These are phyloP conservation scores for Allacma fusca DNA, from an alignment of 2,888 invertebrate species.

Conservation along the genomic window DNA sequence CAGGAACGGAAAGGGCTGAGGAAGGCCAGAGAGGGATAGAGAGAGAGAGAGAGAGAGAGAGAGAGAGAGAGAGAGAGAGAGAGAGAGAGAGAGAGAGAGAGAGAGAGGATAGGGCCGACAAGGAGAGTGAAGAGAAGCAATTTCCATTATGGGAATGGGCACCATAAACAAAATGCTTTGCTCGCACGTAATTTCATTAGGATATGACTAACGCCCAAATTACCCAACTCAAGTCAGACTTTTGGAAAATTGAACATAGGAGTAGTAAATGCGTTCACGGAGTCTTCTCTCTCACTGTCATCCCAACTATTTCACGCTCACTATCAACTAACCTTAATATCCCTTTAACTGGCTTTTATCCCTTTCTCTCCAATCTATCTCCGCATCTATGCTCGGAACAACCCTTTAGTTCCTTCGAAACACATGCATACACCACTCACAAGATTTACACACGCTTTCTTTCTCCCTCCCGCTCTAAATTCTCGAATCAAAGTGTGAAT, in stretches of 20 bases:
- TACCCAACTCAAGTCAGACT: conserved; percentile 48
- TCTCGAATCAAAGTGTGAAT: conserved; percentile 7
- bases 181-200: conserved; percentile 53
- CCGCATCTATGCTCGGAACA: background rate
- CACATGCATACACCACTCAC: background rate
- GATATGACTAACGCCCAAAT: conserved; percentile 53
- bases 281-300: background rate
- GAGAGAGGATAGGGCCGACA: background rate
- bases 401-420: background rate
- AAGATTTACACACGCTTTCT: background rate
- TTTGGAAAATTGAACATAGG: conserved; percentile 43
- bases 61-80: conserved; percentile 4
- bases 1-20: too few species aligned
- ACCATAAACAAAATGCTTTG: conserved; percentile 53
- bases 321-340: conserved; percentile 8
- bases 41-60: background rate
- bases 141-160: conserved; percentile 52
- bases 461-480: background rate
- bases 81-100: background rate
- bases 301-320: background rate
- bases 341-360: conserved; percentile 19
- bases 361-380: conserved; percentile 5
- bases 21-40: background rate
- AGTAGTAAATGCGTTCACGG: background rate
- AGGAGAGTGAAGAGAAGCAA: conserved; percentile 38